Conservation (phyloP, 2,113 vertebrate species). For the Callipepla californica region DNA sequence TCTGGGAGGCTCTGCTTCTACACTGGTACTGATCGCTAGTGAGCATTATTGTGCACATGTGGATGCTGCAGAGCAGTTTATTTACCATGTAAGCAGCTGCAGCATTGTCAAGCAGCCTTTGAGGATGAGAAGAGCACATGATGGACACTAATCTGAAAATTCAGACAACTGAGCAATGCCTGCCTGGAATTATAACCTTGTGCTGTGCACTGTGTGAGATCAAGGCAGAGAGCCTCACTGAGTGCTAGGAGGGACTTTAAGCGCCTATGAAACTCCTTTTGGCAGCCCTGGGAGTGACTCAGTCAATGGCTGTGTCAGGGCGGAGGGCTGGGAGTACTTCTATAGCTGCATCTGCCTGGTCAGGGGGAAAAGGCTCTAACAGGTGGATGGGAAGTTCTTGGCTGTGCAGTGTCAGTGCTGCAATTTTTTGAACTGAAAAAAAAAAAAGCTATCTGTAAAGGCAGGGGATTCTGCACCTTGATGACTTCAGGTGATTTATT, state of each 20-base stretch:
- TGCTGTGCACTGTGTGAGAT: not conserved
- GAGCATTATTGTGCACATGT: not conserved
- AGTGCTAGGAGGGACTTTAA: not conserved
- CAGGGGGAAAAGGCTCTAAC: not conserved
- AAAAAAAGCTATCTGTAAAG: not conserved
- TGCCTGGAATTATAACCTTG: constrained; percentile 31
- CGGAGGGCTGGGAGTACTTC: not conserved
- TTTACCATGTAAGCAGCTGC: constrained; percentile 12
- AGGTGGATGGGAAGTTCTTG: not conserved
- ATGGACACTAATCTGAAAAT: constrained; percentile 49
- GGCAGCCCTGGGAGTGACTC: not conserved
- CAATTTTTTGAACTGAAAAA: not conserved
- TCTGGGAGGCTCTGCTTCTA: not conserved
- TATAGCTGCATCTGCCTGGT: not conserved
- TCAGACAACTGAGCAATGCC: not conserved
- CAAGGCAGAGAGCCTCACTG: not conserved
- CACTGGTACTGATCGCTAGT: not conserved
- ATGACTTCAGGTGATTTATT: not conserved
- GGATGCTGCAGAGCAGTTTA: constrained; percentile 25
- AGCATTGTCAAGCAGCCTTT: not conserved
- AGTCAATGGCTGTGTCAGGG: not conserved
- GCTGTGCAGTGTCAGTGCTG: not conserved
- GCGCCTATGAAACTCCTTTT: not conserved
- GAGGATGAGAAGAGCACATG: constrained; percentile 11
- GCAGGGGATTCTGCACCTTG: not conserved